These are phyloP conservation scores for Aporophyla lueneburgensis DNA, from an alignment of 2,888 invertebrate genomes.

Conservation along the genomic window DNA sequence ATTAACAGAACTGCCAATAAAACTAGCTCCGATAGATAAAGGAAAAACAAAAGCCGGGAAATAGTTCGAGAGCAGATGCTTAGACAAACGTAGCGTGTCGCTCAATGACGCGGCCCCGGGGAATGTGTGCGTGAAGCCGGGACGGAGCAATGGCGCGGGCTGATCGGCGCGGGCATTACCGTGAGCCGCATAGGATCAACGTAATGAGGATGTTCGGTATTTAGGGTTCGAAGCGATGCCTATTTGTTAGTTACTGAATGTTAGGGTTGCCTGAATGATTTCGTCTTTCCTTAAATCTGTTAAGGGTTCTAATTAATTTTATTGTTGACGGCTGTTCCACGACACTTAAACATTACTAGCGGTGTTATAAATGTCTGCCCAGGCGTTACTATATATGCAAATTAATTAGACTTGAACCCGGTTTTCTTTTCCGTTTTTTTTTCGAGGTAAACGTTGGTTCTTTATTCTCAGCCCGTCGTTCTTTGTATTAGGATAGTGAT, in stretches of 20 bases:
- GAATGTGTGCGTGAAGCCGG: slow-evolving; percentile 45
- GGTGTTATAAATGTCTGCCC: neutral
- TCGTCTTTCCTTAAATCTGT: neutral
- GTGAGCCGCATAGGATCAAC: slow-evolving; percentile 9
- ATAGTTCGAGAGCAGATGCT: slow-evolving; percentile 31
- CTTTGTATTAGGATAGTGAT: neutral
- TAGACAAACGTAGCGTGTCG: slow-evolving; percentile 34
- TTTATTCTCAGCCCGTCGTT: neutral
- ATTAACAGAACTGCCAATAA: slow-evolving; percentile 44
- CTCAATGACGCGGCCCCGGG: slow-evolving; percentile 27
- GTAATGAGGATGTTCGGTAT: slow-evolving; percentile 39
- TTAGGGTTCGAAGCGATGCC: slow-evolving; percentile 8
- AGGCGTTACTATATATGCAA: neutral
- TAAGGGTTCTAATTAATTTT: no score
- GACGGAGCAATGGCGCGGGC: slow-evolving; percentile 17
- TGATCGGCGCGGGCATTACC: slow-evolving; percentile 18
- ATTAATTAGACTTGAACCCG: neutral
- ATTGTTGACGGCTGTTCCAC: neutral
- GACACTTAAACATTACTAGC: neutral
- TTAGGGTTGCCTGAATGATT: neutral
- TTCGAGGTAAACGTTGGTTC: neutral
- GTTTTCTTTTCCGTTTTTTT: neutral
- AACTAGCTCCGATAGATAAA: slow-evolving; percentile 30
- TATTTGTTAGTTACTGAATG: slow-evolving; percentile 13
- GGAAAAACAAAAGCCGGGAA: slow-evolving; percentile 34